Conservation (phyloP, 2,797 vertebrate species). For the Podarcis lilfordi region DNA sequence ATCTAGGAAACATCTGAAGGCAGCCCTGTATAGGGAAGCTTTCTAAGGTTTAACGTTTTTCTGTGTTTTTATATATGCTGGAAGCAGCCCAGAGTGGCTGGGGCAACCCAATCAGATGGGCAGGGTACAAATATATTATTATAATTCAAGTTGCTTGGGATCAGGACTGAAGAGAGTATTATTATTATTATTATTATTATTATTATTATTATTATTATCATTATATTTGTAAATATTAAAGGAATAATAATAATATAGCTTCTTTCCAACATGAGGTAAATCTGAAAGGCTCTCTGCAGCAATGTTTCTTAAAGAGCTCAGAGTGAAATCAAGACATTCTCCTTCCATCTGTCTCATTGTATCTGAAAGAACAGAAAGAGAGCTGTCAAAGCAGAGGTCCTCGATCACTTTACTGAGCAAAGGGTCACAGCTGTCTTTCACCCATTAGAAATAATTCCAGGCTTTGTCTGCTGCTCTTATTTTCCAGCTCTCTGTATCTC, state of each 20-base stretch:
- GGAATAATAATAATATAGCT: background rate
- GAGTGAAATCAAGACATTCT: conserved; percentile 29
- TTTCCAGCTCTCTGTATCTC: conserved; percentile 29
- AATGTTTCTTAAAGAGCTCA: conserved; percentile 42
- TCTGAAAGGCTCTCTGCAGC: conserved; percentile 24
- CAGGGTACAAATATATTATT: too few species aligned
- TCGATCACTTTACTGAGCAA: conserved; percentile 59
- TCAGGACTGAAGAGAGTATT: too few species aligned
- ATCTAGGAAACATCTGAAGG: too few species aligned
- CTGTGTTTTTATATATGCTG: too few species aligned
- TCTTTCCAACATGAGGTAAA: conserved; percentile 45
- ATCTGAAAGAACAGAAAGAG: conserved; percentile 50
- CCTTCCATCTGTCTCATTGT: conserved; percentile 61
- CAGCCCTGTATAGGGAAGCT: too few species aligned
- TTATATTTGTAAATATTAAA: conserved; percentile 33
- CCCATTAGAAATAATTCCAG: conserved; percentile 71
- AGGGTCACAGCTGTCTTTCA: conserved; percentile 78
- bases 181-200: background rate
- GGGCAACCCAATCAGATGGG: too few species aligned
- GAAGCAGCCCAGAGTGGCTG: too few species aligned
- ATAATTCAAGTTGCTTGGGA: too few species aligned
- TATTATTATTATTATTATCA: conserved; percentile 1
- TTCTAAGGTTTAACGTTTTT: too few species aligned
- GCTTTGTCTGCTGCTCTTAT: conserved; percentile 54
- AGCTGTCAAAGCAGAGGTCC: conserved; percentile 73